A percentile compares a stretch with the other conserved stretches of the same genome.
These are phyloP conservation scores for Eidolon helvum DNA, from an alignment of 2,113 vertebrate species.

Conservation along the genomic window DNA sequence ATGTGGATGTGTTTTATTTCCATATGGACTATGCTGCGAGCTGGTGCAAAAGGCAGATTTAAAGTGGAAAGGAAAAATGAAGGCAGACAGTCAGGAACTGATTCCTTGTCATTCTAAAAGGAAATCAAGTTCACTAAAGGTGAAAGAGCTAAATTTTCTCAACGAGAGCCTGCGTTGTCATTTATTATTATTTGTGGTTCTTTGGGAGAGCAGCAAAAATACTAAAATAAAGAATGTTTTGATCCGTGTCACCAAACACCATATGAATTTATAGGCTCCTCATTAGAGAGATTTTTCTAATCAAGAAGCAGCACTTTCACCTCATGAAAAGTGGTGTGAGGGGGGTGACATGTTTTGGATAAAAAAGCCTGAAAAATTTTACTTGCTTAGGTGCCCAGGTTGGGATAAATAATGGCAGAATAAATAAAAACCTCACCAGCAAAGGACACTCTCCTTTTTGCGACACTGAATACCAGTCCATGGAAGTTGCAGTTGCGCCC, in stretches of 20 bases:
- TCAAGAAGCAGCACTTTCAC: background rate
- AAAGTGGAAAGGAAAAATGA: constrained; percentile 40
- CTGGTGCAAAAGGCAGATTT: background rate
- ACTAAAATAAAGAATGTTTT: constrained; percentile 27
- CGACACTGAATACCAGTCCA: constrained; percentile 57
- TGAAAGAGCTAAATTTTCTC: constrained; percentile 36
- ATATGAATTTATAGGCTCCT: constrained; percentile 9
- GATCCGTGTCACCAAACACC: constrained; percentile 46
- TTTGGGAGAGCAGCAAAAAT: constrained; percentile 11
- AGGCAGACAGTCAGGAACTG: constrained; percentile 49
- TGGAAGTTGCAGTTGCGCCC: constrained; percentile 40
- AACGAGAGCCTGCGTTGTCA: constrained; percentile 9
- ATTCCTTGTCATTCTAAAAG: constrained; percentile 37
- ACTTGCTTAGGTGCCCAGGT: constrained; percentile 20
- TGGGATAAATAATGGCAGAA: background rate
- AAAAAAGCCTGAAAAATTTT: background rate
- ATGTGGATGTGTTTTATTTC: constrained; percentile 49
- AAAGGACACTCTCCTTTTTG: background rate
- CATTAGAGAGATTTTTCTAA: constrained; percentile 51
- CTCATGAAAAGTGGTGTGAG: background rate
- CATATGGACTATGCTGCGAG: constrained; percentile 5
- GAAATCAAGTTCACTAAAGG: constrained; percentile 40
- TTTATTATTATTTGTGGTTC: constrained; percentile 58
- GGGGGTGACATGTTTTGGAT: background rate
- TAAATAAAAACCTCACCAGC: constrained; percentile 26